Conservation (phyloP, 2,797 vertebrate species). For the Todus mexicanus region DNA sequence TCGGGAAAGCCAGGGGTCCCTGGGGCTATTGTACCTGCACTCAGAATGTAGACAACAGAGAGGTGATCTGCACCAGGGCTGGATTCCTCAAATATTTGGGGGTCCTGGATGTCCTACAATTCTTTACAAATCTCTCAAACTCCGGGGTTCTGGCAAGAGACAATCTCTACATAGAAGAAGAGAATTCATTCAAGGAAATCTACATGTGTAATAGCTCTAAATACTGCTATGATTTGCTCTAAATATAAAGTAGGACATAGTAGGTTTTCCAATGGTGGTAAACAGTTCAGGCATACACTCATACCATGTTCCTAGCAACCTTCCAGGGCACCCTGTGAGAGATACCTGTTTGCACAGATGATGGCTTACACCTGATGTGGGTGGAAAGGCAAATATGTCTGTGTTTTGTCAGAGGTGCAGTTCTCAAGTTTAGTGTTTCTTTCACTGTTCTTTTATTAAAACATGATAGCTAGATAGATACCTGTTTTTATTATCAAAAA, state of each 20-base stretch:
- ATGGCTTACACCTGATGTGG: slow-evolving; percentile 1
- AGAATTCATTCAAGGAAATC: neutral
- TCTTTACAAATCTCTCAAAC: neutral
- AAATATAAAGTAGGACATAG: slow-evolving; percentile 11
- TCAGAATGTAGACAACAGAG: neutral
- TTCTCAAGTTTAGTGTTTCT: neutral
- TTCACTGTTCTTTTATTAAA: neutral
- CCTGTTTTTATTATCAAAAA: neutral
- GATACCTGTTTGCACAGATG: neutral
- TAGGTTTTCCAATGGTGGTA: neutral
- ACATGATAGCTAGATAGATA: neutral
- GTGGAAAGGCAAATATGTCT: slow-evolving; percentile 20
- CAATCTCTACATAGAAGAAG: neutral
- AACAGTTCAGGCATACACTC: neutral
- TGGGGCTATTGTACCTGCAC: neutral
- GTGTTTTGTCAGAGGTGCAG: neutral
- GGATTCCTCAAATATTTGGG: neutral
- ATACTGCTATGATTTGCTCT: neutral
- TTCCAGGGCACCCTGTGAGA: neutral
- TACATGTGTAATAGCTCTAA: neutral
- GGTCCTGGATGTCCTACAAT: neutral
- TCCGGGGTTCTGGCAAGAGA: neutral
- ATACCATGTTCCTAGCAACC: neutral
- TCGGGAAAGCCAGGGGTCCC: neutral
- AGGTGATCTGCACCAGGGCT: accelerated